A percentile compares a stretch with the other conserved stretches of the same genome.
Evolutionary conservation across 2,113 vertebrate genomes (phyloP).

Genomic region (Cyanistes caeruleus): DNA sequence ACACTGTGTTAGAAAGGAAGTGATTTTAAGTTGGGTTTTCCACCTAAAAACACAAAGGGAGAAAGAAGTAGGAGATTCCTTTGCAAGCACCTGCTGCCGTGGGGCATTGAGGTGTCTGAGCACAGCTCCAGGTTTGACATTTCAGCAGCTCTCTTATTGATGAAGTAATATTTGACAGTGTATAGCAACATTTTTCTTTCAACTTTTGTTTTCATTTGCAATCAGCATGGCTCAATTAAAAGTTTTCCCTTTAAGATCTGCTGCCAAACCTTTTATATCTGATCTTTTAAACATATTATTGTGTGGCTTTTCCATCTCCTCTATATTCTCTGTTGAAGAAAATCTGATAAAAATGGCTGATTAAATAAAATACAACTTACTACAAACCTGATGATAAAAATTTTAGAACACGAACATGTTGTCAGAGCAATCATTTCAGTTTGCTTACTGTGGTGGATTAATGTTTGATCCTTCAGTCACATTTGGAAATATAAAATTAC

Average conservation of each 20-base stretch:
- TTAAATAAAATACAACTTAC: background rate
- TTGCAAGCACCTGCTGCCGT: background rate
- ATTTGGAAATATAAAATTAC: background rate
- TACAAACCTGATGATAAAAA: background rate
- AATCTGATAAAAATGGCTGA: background rate
- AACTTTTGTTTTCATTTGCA: background rate
- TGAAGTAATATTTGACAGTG: background rate
- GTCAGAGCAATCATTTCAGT: background rate
- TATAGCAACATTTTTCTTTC: background rate
- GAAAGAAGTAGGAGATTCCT: background rate
- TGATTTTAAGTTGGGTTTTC: background rate
- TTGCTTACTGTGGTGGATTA: background rate
- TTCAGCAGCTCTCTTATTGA: background rate
- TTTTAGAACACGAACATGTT: background rate
- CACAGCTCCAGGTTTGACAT: background rate
- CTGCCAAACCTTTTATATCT: background rate
- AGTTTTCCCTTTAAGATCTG: background rate
- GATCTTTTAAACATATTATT: background rate
- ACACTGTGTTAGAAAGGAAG: background rate
- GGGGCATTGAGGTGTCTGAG: background rate
- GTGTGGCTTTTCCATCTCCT: background rate
- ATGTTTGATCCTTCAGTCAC: background rate
- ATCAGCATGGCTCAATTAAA: background rate
- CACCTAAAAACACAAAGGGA: background rate
- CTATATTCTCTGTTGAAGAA: background rate